A percentile compares a stretch with the other conserved stretches of the same genome.
Evolutionary conservation across 1,140 invertebrate species (phyloP).

Genomic region (Portunus trituberculatus): DNA sequence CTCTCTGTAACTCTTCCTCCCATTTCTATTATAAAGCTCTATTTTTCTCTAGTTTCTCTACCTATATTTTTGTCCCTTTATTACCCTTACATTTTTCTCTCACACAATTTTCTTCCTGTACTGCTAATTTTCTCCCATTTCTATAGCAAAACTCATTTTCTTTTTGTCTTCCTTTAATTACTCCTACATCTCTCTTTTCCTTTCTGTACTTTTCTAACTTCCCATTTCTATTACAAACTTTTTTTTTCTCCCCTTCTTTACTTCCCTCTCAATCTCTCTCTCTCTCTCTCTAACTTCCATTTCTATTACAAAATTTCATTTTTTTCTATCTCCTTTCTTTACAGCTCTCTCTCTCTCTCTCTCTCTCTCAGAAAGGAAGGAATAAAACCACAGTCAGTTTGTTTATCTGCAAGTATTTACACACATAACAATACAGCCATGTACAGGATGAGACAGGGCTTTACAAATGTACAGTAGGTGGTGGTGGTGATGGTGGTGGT

Average conservation of each 20-base stretch:
- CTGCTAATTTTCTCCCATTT: neutral
- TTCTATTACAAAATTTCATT: too few relatives aligned
- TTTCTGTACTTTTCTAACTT: too few relatives aligned
- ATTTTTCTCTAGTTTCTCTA: too few relatives aligned
- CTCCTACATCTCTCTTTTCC: neutral
- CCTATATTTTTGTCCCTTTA: neutral
- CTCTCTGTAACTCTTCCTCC: too few relatives aligned
- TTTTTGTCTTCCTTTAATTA: neutral
- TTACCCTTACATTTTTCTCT: neutral
- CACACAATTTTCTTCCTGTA: neutral
- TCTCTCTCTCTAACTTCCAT: too few relatives aligned
- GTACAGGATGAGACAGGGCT: slow-evolving; percentile 71
- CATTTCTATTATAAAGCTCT: too few relatives aligned
- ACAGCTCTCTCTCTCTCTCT: too few relatives aligned
- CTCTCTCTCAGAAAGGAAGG: slow-evolving; percentile 14
- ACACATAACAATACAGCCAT: slow-evolving; percentile 74
- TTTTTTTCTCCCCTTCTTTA: too few relatives aligned
- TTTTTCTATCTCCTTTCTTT: too few relatives aligned
- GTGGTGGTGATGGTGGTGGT: neutral
- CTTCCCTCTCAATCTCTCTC: too few relatives aligned
- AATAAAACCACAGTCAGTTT: slow-evolving; percentile 10
- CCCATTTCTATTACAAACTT: too few relatives aligned
- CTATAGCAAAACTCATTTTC: neutral
- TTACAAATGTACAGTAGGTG: slow-evolving; percentile 72
- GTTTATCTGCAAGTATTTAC: slow-evolving; percentile 73